Base-by-base conservation (phyloP, 2,888 invertebrate species). In the Drosophila greeni region DNA sequence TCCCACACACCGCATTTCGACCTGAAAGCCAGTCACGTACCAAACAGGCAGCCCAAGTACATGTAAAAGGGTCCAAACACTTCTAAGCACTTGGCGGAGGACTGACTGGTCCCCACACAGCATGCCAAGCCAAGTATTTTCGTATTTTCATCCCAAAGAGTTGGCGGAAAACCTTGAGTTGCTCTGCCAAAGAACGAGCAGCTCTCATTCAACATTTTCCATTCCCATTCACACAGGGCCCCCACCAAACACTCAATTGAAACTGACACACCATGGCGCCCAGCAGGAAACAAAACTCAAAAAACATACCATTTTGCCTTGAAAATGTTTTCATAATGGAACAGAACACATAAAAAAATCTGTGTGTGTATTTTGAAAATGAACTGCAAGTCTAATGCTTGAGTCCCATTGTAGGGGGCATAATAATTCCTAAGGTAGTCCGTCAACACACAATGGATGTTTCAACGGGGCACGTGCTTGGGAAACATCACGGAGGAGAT, bases 141-240 rank as follows among this genome's bases (percentile, higher is more conserved):
- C 45, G 40, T 60, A 39, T 56, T 51, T 67, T 56, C 43, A 43
- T 57, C 43, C 39, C 39, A 45, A 56, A 66, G 53, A 71, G 67
- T 71, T 64, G 67, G 67, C 45, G 69, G 66, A 75, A 61, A 75
- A 75, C 82, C 84, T 82, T 82, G 79, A 54, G 47, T 26, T 48
- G 45, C 40, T 65, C 23, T 51, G 37, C 42, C 48, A 54, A 29
- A 60, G 43, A 65, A 56, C 53, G 20, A 56, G 36, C 58, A 62
- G 20, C 39, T 42, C 34, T 14, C 51, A 34, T 48, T 36, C 45
- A 29, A 45, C 45, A 47, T 47, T 47, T 31, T 31, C 45, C 29
- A 45, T 43, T 37, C 39, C 40, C 45, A 18, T 62, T 43, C 31
- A 16, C 49, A 33, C n/a, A n/a, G n/a, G 34, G 18, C 18, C 5